A percentile compares a stretch with the other conserved stretches of the same genome.
Evolutionary conservation across 2,888 invertebrate species (phyloP).

Genomic region (Lutraria lutraria): DNA sequence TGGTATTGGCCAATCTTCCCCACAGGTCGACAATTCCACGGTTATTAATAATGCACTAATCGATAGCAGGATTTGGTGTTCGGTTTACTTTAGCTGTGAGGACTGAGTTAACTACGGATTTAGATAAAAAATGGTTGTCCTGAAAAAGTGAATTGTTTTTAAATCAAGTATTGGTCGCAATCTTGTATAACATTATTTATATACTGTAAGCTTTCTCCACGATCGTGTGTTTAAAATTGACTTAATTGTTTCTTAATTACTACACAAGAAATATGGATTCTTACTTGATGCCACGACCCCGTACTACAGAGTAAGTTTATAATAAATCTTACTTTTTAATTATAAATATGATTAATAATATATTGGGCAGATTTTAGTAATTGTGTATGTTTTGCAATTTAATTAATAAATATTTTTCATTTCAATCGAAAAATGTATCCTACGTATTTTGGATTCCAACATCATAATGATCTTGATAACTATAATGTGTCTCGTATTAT

Average conservation of each 20-base stretch:
- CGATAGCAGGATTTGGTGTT: slow-evolving; percentile 22
- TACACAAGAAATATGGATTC: slow-evolving; percentile 46
- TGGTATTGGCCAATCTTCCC: background rate
- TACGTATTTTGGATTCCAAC: too few species aligned
- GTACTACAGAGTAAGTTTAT: slow-evolving; percentile 60
- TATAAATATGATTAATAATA: too few species aligned
- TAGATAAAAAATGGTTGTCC: slow-evolving; percentile 30
- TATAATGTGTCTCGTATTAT: too few species aligned
- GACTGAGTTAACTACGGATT: slow-evolving; percentile 20
- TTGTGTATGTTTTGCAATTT: too few species aligned
- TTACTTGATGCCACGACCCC: slow-evolving; percentile 46
- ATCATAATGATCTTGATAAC: too few species aligned
- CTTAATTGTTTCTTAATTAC: background rate
- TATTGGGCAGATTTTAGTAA: background rate
- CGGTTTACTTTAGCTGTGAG: slow-evolving; percentile 19
- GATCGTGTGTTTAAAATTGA: background rate
- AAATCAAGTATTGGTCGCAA: background rate
- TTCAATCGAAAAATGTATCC: too few species aligned
- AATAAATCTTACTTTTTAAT: background rate
- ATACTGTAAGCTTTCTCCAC: background rate
- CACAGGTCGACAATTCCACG: slow-evolving; percentile 3
- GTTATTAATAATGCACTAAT: slow-evolving; percentile 41
- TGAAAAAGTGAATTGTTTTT: slow-evolving; percentile 40
- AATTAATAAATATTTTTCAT: too few species aligned
- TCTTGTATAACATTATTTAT: background rate